Percentiles rank a stretch among this genome's conserved stretches.
These are phyloP conservation scores for Philereme vetulata DNA, from an alignment of 2,888 invertebrate genomes.

Conservation along the genomic window DNA sequence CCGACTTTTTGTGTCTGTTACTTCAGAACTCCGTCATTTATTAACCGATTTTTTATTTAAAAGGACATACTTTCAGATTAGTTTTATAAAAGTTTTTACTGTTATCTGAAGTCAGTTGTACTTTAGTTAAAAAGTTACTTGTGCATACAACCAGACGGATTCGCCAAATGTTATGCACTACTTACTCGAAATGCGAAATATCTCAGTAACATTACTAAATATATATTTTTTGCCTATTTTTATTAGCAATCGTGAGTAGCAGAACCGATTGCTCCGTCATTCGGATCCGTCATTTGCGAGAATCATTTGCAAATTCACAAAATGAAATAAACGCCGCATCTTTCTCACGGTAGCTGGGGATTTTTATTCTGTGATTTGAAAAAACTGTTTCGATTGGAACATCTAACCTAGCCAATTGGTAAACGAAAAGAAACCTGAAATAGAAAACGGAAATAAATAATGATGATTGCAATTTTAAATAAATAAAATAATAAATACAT, in stretches of 20 bases:
- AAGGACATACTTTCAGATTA: too few species aligned
- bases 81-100: too few species aligned
- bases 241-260: conserved; percentile 59
- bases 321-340: conserved; percentile 54
- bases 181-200: conserved; percentile 63
- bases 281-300: conserved; percentile 62
- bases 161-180: conserved; percentile 66
- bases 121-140: too few species aligned
- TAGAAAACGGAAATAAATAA: too few species aligned
- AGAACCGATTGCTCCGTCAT: conserved; percentile 65
- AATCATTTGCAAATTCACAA: conserved; percentile 52
- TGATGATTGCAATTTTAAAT: too few species aligned
- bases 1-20: too few species aligned
- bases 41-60: too few species aligned
- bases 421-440: too few species aligned
- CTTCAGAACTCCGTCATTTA: too few species aligned
- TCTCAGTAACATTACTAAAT: conserved; percentile 48
- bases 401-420: not conserved
- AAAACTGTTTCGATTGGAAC: conserved; percentile 2
- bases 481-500: too few species aligned
- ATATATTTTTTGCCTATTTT: conserved; percentile 56
- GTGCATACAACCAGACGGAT: conserved; percentile 52
- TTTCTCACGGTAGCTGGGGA: conserved; percentile 62
- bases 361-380: conserved; percentile 15
- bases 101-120: too few species aligned